Conservation (phyloP, 2,797 vertebrate genomes). For the Spatula clypeata region DNA sequence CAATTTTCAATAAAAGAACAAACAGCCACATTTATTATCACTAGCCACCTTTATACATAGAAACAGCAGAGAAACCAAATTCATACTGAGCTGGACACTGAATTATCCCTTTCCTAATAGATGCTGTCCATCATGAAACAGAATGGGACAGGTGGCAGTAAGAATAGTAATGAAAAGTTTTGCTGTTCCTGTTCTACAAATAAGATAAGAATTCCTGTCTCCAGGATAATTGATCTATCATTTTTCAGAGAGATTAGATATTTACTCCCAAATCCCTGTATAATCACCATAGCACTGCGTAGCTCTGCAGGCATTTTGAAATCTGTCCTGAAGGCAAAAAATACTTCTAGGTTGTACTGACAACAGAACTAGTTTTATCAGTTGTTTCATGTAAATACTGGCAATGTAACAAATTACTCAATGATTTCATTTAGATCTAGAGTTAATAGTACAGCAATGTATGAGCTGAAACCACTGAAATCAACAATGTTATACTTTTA, state of each 20-base stretch:
- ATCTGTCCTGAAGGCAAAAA: background rate
- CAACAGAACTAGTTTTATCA: background rate
- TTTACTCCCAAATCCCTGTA: background rate
- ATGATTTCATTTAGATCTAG: background rate
- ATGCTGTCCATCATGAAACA: background rate
- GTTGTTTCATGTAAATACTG: background rate
- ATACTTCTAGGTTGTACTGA: background rate
- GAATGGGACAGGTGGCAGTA: background rate
- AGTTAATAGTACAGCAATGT: background rate
- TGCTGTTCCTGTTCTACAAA: background rate
- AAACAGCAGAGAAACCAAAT: background rate
- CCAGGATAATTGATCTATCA: background rate
- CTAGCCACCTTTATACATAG: background rate
- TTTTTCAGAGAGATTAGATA: background rate
- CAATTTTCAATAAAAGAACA: background rate
- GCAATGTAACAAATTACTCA: background rate
- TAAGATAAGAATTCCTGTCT: background rate
- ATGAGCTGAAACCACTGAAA: background rate
- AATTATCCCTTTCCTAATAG: background rate
- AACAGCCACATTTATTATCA: background rate
- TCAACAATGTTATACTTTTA: background rate
- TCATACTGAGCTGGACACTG: background rate
- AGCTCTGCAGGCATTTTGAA: background rate
- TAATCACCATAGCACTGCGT: background rate
- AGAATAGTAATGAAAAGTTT: background rate